Evolutionary conservation across 2,113 vertebrate species (phyloP).

Genomic region (Sardina pilchardus): DNA sequence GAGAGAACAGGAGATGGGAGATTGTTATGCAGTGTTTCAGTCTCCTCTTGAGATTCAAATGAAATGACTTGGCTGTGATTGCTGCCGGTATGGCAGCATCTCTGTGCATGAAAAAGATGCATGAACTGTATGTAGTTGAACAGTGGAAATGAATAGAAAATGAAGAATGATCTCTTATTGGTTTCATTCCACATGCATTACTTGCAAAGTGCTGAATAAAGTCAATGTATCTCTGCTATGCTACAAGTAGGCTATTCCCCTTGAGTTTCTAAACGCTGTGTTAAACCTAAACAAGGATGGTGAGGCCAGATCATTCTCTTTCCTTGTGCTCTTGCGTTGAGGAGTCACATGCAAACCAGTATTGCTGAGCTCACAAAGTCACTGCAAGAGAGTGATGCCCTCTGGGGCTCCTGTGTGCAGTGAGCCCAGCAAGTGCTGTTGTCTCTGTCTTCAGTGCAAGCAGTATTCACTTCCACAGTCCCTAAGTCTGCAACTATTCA

Average conservation of each 20-base stretch:
- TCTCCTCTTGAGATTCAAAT: background rate
- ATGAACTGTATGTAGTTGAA: background rate
- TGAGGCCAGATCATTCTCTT: background rate
- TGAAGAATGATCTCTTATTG: background rate
- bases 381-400: background rate
- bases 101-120: background rate
- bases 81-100: background rate
- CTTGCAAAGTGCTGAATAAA: background rate
- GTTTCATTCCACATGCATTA: background rate
- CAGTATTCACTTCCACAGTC: background rate
- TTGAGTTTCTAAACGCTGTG: background rate
- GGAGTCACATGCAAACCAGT: background rate
- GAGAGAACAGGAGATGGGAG: conserved; percentile 15
- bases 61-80: background rate
- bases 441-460: background rate
- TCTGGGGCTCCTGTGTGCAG: background rate
- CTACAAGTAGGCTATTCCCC: background rate
- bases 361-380: background rate
- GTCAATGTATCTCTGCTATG: background rate
- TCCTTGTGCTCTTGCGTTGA: background rate
- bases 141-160: background rate
- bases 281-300: background rate
- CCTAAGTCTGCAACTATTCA: background rate
- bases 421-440: background rate
- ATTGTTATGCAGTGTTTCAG: conserved; percentile 14